Conservation (phyloP, 2,797 vertebrate genomes). For the Falco columbarius region DNA sequence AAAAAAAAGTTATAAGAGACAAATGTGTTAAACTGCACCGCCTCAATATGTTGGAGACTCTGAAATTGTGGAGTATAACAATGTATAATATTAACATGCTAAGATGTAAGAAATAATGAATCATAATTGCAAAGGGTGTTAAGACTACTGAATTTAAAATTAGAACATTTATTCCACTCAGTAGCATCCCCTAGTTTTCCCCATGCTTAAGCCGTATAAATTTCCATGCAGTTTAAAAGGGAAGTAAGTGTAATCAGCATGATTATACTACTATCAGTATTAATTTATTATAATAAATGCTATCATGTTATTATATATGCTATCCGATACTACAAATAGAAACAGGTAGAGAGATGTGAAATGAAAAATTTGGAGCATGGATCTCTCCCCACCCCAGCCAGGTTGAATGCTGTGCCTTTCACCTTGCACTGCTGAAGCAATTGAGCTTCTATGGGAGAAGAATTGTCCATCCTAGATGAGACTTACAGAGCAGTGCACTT, state of each 20-base stretch:
- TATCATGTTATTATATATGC: neutral
- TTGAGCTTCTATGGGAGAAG: neutral
- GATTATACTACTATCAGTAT: neutral
- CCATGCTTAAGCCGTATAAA: neutral
- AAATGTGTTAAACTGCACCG: neutral
- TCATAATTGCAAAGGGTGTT: neutral
- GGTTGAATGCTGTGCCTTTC: neutral
- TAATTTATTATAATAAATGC: neutral
- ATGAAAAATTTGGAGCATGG: neutral
- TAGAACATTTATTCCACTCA: neutral
- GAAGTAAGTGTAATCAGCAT: neutral
- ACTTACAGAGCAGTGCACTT: neutral
- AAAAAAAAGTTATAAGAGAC: neutral
- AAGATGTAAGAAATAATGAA: neutral
- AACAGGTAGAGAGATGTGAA: neutral
- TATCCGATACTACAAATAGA: neutral
- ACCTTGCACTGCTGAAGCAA: neutral
- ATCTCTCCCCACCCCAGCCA: neutral
- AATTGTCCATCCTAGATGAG: neutral
- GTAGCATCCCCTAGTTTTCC: neutral
- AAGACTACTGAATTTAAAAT: neutral
- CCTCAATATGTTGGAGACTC: neutral
- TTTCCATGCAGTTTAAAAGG: neutral
- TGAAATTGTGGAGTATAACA: neutral
- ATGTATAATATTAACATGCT: neutral